phyloP scores from a whole-genome alignment of 1,140 invertebrate species.

The Scaptomyza hsui region DNA sequence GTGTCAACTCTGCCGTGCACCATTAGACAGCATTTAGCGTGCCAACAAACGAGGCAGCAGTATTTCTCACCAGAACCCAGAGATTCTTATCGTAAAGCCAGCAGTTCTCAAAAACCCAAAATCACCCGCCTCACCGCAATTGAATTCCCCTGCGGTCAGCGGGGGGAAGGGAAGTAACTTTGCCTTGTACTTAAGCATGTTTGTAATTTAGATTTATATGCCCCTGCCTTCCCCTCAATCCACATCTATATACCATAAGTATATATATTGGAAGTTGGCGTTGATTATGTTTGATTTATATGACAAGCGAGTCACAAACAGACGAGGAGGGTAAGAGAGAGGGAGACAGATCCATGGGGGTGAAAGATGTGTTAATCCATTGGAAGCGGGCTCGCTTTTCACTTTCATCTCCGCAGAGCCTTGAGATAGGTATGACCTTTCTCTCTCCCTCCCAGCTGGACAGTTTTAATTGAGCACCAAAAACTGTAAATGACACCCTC shows the following conservation, averaged over 20 bases:
- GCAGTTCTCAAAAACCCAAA: neutral
- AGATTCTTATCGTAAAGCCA: constrained; percentile 62
- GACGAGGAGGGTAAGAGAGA: neutral
- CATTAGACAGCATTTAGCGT: constrained; percentile 62
- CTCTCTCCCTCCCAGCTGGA: neutral
- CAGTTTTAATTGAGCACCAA: constrained; percentile 64
- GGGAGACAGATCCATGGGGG: constrained; percentile 45
- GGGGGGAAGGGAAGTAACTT: too few relatives aligned
- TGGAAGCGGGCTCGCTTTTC: constrained; percentile 18
- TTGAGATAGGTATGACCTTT: constrained; percentile 41
- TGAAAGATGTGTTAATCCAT: constrained; percentile 67
- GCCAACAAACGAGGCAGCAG: constrained; percentile 38
- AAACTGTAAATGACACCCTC: constrained; percentile 58
- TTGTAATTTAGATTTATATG: constrained; percentile 77
- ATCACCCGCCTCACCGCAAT: constrained; percentile 26
- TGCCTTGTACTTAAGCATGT: constrained; percentile 24
- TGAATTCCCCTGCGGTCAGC: constrained; percentile 59
- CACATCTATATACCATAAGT: constrained; percentile 11
- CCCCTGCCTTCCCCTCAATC: neutral
- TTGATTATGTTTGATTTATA: constrained; percentile 80
- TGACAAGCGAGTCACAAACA: constrained; percentile 49
- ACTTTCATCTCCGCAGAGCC: constrained; percentile 33
- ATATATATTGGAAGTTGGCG: constrained; percentile 66
- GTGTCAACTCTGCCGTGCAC: constrained; percentile 48
- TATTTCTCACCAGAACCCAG: constrained; percentile 18